Percentiles rank a stretch among this genome's conserved stretches.
Evolutionary conservation across 2,113 vertebrate genomes (phyloP).

Genomic region (Marmota monax): DNA sequence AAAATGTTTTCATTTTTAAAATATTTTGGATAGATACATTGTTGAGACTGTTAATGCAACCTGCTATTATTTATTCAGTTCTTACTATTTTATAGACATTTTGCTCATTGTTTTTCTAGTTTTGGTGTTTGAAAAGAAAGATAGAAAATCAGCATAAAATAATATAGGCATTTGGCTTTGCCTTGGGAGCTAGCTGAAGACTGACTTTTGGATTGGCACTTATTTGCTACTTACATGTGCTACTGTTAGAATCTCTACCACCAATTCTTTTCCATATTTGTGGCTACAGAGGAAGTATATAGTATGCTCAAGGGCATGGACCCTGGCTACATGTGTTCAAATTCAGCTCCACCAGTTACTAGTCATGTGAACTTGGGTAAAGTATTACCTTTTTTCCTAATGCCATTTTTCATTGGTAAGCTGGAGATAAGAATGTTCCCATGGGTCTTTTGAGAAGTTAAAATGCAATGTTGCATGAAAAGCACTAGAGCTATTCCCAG

Average conservation of each 20-base stretch:
- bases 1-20: slow-evolving; percentile 1
- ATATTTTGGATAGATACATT: slow-evolving; percentile 12
- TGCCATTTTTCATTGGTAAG: not conserved
- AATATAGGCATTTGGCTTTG: not conserved
- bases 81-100: not conserved
- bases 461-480: slow-evolving; percentile 15
- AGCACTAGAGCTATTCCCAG: not conserved
- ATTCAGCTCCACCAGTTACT: not conserved
- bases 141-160: not conserved
- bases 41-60: not conserved
- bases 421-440: not conserved
- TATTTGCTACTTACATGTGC: not conserved
- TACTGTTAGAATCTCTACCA: not conserved
- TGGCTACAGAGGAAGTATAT: not conserved
- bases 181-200: not conserved
- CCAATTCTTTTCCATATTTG: not conserved
- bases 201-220: not conserved
- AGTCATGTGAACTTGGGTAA: not conserved
- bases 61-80: not conserved
- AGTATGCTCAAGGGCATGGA: not conserved
- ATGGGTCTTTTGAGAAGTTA: not conserved
- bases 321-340: not conserved
- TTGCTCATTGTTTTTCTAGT: not conserved
- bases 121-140: slow-evolving; percentile 3
- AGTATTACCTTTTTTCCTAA: not conserved